phyloP scores from a whole-genome alignment of 2,113 vertebrate species.

The Lucifuga dentata region DNA sequence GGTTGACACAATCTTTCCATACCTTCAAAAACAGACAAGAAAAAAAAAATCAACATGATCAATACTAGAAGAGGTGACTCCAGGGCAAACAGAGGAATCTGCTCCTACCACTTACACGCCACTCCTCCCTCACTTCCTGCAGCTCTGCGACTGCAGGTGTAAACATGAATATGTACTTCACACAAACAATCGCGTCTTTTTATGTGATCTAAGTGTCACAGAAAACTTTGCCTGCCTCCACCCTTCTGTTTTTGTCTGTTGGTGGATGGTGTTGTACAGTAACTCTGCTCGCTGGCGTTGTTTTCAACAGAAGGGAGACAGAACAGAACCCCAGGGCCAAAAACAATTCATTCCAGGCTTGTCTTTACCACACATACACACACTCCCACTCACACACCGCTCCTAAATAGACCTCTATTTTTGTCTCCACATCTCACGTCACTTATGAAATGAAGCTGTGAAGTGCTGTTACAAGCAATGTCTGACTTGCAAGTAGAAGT shows the following conservation, averaged over 20 bases:
- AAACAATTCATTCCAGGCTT: constrained; percentile 57
- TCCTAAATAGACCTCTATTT: constrained; percentile 49
- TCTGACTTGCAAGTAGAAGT: constrained; percentile 4
- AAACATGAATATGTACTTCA: constrained; percentile 37
- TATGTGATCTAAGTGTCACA: constrained; percentile 32
- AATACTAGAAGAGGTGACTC: constrained; percentile 30
- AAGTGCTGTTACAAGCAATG: constrained; percentile 13
- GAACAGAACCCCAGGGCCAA: constrained; percentile 59
- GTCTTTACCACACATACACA: constrained; percentile 32
- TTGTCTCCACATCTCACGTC: constrained; percentile 6
- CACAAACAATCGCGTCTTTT: constrained; percentile 16
- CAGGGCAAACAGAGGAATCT: constrained; percentile 42
- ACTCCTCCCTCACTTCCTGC: constrained; percentile 22
- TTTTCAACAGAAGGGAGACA: constrained; percentile 60
- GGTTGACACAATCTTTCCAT: constrained; percentile 95
- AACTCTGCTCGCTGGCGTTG: constrained; percentile 31
- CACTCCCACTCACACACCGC: neutral
- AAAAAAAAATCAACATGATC: constrained; percentile 19
- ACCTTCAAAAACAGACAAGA: constrained; percentile 75
- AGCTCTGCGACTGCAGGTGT: constrained; percentile 52
- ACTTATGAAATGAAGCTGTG: constrained; percentile 22
- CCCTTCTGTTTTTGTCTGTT: constrained; percentile 41
- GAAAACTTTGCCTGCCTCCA: constrained; percentile 32
- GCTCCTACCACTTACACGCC: constrained; percentile 42
- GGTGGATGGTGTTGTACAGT: constrained; percentile 27